Percentiles rank a stretch among this genome's conserved stretches.
These are phyloP conservation scores for Bhutanitis thaidina DNA, from an alignment of 2,888 invertebrate species.

Conservation along the genomic window DNA sequence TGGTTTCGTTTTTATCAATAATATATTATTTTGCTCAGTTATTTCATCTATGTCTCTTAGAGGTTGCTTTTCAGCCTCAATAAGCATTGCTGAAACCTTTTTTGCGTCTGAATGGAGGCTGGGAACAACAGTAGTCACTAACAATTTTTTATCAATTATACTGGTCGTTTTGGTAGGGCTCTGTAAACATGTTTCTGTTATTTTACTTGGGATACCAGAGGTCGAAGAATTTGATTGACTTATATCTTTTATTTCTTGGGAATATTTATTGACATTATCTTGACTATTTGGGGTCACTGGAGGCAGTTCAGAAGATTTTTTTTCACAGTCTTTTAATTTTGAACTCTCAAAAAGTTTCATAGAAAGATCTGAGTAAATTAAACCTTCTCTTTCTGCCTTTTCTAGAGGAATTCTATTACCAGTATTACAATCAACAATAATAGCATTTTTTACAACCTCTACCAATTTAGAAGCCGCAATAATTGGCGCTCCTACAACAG, in stretches of 20 bases:
- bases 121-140: conserved; percentile 14
- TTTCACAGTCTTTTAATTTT: neutral
- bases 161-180: neutral
- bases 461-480: conserved; percentile 84
- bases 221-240: too few relatives aligned
- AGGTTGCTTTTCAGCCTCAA: conserved; percentile 70
- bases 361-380: conserved; percentile 13
- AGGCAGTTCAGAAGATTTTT: too few relatives aligned
- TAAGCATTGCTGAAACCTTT: conserved; percentile 56
- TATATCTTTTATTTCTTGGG: too few relatives aligned
- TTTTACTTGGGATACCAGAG: neutral
- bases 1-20: conserved; percentile 48
- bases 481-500: conserved; percentile 87
- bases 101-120: conserved; percentile 41
- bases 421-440: neutral
- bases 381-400: conserved; percentile 8
- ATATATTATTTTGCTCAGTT: conserved; percentile 67
- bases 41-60: conserved; percentile 70
- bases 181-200: neutral
- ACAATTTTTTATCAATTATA: conserved; percentile 7
- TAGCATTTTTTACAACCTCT: conserved; percentile 78
- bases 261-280: too few relatives aligned
- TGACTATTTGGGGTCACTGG: too few relatives aligned
- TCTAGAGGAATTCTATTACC: conserved; percentile 5
- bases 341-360: neutral